Percentiles rank a stretch among this genome's conserved stretches.
phyloP scores from a whole-genome alignment of 2,888 invertebrate genomes.

The Drosophila borborema region DNA sequence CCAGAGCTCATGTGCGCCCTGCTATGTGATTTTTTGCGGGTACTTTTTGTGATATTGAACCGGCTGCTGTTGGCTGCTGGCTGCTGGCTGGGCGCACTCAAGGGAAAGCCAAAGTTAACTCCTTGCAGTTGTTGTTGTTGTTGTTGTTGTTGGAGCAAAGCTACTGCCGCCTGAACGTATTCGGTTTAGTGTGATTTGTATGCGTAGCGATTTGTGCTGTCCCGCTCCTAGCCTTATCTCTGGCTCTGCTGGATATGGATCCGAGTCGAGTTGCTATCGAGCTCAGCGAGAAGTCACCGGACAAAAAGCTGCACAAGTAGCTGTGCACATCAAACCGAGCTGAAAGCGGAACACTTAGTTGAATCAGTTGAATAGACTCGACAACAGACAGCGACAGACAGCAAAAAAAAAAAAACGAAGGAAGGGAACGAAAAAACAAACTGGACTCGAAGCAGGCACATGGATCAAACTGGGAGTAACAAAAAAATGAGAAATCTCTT shows the following conservation, averaged over 20 bases:
- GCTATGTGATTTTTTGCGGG: conserved; percentile 51
- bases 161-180: conserved; percentile 70
- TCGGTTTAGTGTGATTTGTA: conserved; percentile 76
- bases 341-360: conserved; percentile 73
- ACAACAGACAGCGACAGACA: conserved; percentile 14
- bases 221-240: not conserved
- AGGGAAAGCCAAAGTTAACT: conserved; percentile 66
- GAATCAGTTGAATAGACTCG: conserved; percentile 47
- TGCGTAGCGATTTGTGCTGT: conserved; percentile 30
- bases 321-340: conserved; percentile 70
- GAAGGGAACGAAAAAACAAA: no score
- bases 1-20: conserved; percentile 19
- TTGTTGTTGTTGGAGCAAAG: conserved; percentile 19
- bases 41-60: conserved; percentile 67
- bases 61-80: conserved; percentile 41
- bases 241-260: conserved; percentile 10
- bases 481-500: not conserved
- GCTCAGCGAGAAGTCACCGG: conserved; percentile 47
- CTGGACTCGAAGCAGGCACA: not conserved
- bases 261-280: conserved; percentile 25
- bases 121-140: conserved; percentile 4
- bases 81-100: conserved; percentile 55
- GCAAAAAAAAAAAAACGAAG: not conserved
- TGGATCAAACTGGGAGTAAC: not conserved
- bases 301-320: conserved; percentile 56